Conservation (phyloP, 2,797 vertebrate genomes). For the Pagetopsis macropterus region DNA sequence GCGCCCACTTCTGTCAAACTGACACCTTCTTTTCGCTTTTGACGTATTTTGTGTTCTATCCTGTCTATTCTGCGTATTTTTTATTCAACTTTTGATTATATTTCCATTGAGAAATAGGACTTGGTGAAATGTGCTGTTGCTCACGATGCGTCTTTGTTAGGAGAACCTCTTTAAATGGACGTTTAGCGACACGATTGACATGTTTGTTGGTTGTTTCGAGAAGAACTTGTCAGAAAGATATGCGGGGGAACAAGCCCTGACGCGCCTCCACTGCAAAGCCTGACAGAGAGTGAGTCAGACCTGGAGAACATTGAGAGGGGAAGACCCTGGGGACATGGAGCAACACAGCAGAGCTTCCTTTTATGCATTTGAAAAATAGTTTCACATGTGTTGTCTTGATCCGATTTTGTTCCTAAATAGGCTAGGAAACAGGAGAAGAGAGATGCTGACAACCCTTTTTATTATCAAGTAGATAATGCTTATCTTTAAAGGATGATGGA, state of each 20-base stretch:
- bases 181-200: too few relatives aligned
- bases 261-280: slow-evolving; percentile 15
- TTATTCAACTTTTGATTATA: neutral
- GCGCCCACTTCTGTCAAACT: slow-evolving; percentile 12
- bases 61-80: neutral
- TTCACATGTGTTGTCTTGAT: slow-evolving; percentile 8
- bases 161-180: neutral
- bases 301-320: slow-evolving; percentile 44
- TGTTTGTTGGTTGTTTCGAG: too few relatives aligned
- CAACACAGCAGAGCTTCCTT: slow-evolving; percentile 25
- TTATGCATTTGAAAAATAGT: slow-evolving; percentile 49
- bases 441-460: neutral
- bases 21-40: neutral
- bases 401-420: slow-evolving; percentile 29
- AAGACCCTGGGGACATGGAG: slow-evolving; percentile 3
- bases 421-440: neutral
- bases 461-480: too few relatives aligned
- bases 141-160: neutral
- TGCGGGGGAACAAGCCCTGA: slow-evolving; percentile 32
- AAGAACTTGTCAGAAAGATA: too few relatives aligned
- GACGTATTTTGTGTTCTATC: neutral
- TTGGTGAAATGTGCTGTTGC: neutral
- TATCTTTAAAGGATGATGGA: neutral
- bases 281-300: slow-evolving; percentile 57
- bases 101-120: neutral